These are phyloP conservation scores for Salarias fasciatus DNA, from an alignment of 2,797 vertebrate species.

Conservation along the genomic window DNA sequence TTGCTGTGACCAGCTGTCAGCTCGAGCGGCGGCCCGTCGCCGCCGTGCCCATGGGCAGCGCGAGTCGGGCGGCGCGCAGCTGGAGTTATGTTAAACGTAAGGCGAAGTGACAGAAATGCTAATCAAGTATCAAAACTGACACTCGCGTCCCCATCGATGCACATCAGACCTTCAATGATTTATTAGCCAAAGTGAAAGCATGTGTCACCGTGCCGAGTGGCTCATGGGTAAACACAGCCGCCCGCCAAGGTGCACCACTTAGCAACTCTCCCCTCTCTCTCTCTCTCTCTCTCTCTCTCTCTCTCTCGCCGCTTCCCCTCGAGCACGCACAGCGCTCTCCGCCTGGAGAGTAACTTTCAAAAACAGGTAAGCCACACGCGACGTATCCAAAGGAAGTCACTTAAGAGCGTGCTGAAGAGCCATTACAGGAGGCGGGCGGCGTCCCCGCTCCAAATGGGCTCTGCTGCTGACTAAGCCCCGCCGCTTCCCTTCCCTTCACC, in stretches of 20 bases:
- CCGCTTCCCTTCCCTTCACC: slow-evolving; percentile 19
- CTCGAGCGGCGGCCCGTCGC: slow-evolving; percentile 72
- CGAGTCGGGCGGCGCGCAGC: slow-evolving; percentile 77
- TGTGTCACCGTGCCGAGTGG: slow-evolving; percentile 59
- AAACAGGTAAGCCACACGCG: slow-evolving; percentile 65
- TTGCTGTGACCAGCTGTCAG: slow-evolving; percentile 65
- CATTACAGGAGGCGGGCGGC: slow-evolving; percentile 58
- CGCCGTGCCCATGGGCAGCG: slow-evolving; percentile 71
- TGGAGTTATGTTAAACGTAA: slow-evolving; percentile 84
- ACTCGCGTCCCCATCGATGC: slow-evolving; percentile 66
- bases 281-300: background rate
- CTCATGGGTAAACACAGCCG: slow-evolving; percentile 74
- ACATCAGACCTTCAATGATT: slow-evolving; percentile 74
- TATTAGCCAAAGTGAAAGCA: slow-evolving; percentile 76
- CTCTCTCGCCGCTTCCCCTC: slow-evolving; percentile 9
- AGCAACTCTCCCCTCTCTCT: slow-evolving; percentile 12
- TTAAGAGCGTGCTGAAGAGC: slow-evolving; percentile 62
- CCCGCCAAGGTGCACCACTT: slow-evolving; percentile 70
- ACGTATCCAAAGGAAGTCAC: slow-evolving; percentile 61
- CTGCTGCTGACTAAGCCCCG: slow-evolving; percentile 74
- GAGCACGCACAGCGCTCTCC: slow-evolving; percentile 43
- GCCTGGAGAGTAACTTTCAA: slow-evolving; percentile 51
- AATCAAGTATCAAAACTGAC: slow-evolving; percentile 81
- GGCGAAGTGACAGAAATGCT: slow-evolving; percentile 79
- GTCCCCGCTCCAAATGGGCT: slow-evolving; percentile 62